Base-by-base conservation (phyloP, 2,113 vertebrate genomes). In the Amazona guildingii region DNA sequence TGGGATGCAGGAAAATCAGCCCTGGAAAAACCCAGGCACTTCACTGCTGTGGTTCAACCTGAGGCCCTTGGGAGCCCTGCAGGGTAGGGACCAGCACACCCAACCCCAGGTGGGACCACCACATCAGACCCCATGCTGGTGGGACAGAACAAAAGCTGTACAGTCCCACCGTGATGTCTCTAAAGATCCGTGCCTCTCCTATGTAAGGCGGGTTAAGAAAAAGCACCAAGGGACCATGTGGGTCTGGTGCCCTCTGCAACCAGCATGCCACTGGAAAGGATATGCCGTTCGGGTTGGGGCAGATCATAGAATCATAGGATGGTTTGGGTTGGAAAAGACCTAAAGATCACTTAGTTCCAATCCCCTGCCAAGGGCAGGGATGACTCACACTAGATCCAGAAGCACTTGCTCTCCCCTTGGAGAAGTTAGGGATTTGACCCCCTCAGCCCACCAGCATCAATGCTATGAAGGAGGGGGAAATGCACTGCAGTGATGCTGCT, bases 81-180 rank as follows among this genome's bases (percentile, higher is more conserved):
- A 43, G 21, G 18, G 33, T 0, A 13, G 21, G 19, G 39, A 16
- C 13, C 49, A 77, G 61, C 69, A 49, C 9, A 13, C 1, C 25
- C 25, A 27, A 27, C 4, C 17, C 15, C 28, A 59, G 25, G 17
- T 4, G 19, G 59, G 51, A 29, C 6, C 33, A 17, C 18, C 39
- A 41, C 25, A 10, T 3, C 4, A 5, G 13, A 33, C n/a, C 35
- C 59, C 0, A 0, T 7, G 54, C 73, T 57, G 68, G 59, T 74
- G 64, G 33, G 13, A 68, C 0, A 0, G 37, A 31, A 7, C 52
- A 57, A 43, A 81, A 63, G 44, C 46, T 21, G 16, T 6, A 31
- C 10, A 17, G 55, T 5, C 49, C 33, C 83, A 16, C 20, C 1
- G 4, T 0, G 2, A 27, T 3, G 3, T 5, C 23, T 21, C 39